phyloP scores from a whole-genome alignment of 2,888 invertebrate species.

The Druceiella hillmani region DNA sequence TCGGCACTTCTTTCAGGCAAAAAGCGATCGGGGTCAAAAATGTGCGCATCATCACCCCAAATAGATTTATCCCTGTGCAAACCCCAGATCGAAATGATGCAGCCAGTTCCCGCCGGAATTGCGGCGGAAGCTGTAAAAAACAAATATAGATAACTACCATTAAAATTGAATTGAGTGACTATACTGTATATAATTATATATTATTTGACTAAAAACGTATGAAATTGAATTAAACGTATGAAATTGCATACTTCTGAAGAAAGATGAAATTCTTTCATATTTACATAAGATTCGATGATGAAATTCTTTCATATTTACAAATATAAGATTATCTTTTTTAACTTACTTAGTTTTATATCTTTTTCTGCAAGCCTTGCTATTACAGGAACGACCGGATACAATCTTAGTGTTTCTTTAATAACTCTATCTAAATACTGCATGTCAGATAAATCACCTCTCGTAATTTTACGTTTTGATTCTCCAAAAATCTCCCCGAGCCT shows the following conservation, averaged over 20 bases:
- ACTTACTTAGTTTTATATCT: constrained; percentile 47
- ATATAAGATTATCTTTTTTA: no score
- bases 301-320: no score
- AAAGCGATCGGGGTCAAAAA: constrained; percentile 56
- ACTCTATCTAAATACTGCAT: constrained; percentile 53
- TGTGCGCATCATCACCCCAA: constrained; percentile 53
- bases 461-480: constrained; percentile 35
- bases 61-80: constrained; percentile 47
- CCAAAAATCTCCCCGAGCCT: constrained; percentile 45
- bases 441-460: constrained; percentile 44
- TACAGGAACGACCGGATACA: constrained; percentile 51
- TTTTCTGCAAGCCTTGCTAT: constrained; percentile 42
- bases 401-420: constrained; percentile 52
- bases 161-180: no score
- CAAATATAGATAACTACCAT: constrained; percentile 1
- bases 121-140: constrained; percentile 34
- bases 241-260: no score
- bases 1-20: constrained; percentile 41
- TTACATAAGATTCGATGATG: no score
- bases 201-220: no score
- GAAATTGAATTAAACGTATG: no score
- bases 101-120: constrained; percentile 40
- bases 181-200: no score
- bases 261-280: no score
- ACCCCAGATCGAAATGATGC: constrained; percentile 37